Percentiles rank a stretch among this genome's conserved stretches.
phyloP scores from a whole-genome alignment of 1,140 invertebrate genomes.

The Lordiphosa mommai region DNA sequence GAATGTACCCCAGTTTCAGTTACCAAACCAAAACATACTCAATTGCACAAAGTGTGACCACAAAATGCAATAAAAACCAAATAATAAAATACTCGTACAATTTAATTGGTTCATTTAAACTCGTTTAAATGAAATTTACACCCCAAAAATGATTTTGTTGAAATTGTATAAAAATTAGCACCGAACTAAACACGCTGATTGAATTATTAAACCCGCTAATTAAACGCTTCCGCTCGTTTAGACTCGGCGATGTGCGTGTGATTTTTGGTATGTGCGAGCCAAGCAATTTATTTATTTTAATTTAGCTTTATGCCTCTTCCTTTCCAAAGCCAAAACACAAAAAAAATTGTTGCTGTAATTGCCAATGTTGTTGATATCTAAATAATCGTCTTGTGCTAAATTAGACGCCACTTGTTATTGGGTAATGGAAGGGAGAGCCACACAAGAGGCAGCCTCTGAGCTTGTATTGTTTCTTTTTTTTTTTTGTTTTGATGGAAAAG shows the following conservation, averaged over 20 bases:
- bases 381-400: conserved; percentile 66
- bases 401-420: conserved; percentile 61
- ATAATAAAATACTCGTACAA: conserved; percentile 39
- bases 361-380: conserved; percentile 41
- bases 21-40: no score
- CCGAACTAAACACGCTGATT: conserved; percentile 47
- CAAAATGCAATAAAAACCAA: conserved; percentile 38
- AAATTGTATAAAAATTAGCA: conserved; percentile 62
- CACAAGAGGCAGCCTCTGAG: conserved; percentile 1
- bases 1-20: no score
- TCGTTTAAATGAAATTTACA: conserved; percentile 49
- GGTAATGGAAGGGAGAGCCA: not conserved
- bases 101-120: conserved; percentile 45
- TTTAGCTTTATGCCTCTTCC: conserved; percentile 22
- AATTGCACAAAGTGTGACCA: conserved; percentile 17
- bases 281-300: conserved; percentile 75
- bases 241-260: conserved; percentile 13
- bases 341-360: conserved; percentile 27
- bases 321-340: not conserved
- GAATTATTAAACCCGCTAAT: conserved; percentile 74
- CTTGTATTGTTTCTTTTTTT: conserved; percentile 32
- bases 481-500: not conserved
- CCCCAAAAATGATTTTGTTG: conserved; percentile 32
- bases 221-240: conserved; percentile 74
- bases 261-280: conserved; percentile 5